phyloP scores from a whole-genome alignment of 2,113 vertebrate species.

The Phainopepla nitens region DNA sequence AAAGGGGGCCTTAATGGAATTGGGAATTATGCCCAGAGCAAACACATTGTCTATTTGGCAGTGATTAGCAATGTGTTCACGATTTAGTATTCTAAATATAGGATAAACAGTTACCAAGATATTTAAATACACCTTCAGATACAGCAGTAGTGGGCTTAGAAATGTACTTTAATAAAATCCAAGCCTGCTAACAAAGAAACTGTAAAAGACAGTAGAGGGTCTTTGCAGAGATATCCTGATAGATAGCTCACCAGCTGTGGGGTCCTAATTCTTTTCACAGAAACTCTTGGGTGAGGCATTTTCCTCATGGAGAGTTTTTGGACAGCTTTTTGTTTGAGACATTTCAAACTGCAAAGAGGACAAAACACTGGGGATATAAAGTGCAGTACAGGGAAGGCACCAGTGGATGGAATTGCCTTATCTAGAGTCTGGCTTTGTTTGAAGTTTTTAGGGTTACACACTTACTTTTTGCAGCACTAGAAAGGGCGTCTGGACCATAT shows the following conservation, averaged over 20 bases:
- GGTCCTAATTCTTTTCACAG: background rate
- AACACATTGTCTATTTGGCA: background rate
- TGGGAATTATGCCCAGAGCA: constrained; percentile 21
- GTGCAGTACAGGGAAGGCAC: background rate
- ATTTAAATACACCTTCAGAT: background rate
- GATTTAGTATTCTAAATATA: background rate
- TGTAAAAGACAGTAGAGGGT: background rate
- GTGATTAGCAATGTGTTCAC: background rate
- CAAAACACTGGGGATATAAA: background rate
- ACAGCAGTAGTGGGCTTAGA: background rate
- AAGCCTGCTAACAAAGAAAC: background rate
- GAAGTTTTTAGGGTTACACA: background rate
- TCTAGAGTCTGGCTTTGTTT: background rate
- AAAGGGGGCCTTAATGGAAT: background rate
- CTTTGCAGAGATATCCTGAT: background rate
- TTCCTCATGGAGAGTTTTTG: background rate
- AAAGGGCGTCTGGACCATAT: background rate
- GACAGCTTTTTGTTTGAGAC: background rate
- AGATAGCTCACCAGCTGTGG: background rate
- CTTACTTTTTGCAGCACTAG: background rate
- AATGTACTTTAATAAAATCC: background rate
- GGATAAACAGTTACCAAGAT: background rate
- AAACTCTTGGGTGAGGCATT: background rate
- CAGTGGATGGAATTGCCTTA: background rate
- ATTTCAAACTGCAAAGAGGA: background rate